phyloP scores from a whole-genome alignment of 2,797 vertebrate species.

The Brotula barbata region DNA sequence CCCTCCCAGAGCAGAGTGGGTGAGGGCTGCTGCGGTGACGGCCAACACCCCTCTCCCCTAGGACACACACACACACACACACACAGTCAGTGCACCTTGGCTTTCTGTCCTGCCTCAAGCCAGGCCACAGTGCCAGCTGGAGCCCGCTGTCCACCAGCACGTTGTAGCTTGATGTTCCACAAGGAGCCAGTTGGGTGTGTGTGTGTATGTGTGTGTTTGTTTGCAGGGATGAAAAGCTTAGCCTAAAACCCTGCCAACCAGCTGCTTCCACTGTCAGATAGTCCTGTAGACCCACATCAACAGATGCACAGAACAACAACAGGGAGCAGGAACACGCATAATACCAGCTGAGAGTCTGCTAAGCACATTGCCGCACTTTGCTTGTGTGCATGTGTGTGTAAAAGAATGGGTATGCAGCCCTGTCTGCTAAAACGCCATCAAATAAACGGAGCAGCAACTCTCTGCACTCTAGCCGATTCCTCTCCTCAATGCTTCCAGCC shows the following conservation, averaged over 20 bases:
- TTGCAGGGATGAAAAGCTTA: conserved; percentile 59
- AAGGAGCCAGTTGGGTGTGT: conserved; percentile 36
- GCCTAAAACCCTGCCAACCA: conserved; percentile 70
- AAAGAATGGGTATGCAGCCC: conserved; percentile 3
- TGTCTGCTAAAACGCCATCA: neutral
- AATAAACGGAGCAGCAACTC: conserved; percentile 1
- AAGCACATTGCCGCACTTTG: conserved; percentile 18
- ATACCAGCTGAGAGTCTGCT: conserved; percentile 35
- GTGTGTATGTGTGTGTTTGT: conserved; percentile 49
- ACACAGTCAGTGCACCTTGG: conserved; percentile 36
- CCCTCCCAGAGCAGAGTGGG: conserved; percentile 31
- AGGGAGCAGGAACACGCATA: conserved; percentile 43
- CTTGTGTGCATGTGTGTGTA: neutral
- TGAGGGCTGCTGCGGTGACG: conserved; percentile 39
- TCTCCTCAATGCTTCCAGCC: conserved; percentile 29
- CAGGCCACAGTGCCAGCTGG: conserved; percentile 61
- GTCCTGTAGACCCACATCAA: conserved; percentile 69
- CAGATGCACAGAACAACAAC: conserved; percentile 65
- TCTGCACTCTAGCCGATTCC: neutral
- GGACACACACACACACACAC: conserved; percentile 21
- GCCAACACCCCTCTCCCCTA: conserved; percentile 30
- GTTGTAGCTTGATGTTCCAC: conserved; percentile 57
- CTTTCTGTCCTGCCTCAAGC: conserved; percentile 34
- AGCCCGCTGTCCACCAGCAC: conserved; percentile 59
- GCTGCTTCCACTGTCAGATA: conserved; percentile 71